Evolutionary conservation across 2,888 invertebrate genomes (phyloP).

Genomic region (Cabera pusaria): DNA sequence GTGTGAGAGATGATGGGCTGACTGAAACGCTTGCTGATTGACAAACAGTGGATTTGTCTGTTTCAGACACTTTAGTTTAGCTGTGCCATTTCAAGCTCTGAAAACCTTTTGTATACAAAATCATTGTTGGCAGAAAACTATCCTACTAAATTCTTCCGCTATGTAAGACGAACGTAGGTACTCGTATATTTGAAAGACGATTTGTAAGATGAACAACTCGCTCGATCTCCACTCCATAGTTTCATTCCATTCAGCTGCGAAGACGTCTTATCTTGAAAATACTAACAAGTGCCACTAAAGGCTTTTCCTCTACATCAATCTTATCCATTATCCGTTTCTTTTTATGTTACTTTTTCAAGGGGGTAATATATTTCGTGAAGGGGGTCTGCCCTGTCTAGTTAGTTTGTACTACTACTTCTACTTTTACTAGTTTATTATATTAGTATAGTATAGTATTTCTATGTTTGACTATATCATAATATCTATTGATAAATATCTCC

Average conservation of each 20-base stretch:
- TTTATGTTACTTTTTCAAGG: constrained; percentile 5
- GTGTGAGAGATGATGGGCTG: too few species aligned
- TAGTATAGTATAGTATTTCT: too few species aligned
- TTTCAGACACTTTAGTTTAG: too few species aligned
- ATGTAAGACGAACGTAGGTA: constrained; percentile 52
- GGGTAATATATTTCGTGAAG: constrained; percentile 1
- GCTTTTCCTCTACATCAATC: constrained; percentile 14
- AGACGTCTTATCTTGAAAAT: constrained; percentile 5
- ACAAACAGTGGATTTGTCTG: too few species aligned
- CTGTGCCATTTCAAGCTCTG: too few species aligned
- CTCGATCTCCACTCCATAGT: constrained; percentile 42
- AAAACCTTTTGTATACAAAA: too few species aligned
- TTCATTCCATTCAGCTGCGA: constrained; percentile 31
- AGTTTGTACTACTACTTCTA: too few species aligned
- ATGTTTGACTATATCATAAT: too few species aligned
- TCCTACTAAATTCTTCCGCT: constrained; percentile 51
- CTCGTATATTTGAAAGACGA: constrained; percentile 49
- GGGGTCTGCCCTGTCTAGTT: background rate
- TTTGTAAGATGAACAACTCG: constrained; percentile 35
- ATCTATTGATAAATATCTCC: too few species aligned
- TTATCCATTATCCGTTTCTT: constrained; percentile 7
- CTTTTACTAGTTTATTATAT: too few species aligned
- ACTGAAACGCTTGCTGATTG: too few species aligned
- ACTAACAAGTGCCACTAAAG: constrained; percentile 7
- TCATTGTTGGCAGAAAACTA: too few species aligned